A percentile compares a stretch with the other conserved stretches of the same genome.
Evolutionary conservation across 1,140 invertebrate species (phyloP).

Genomic region (Chironomus tepperi): DNA sequence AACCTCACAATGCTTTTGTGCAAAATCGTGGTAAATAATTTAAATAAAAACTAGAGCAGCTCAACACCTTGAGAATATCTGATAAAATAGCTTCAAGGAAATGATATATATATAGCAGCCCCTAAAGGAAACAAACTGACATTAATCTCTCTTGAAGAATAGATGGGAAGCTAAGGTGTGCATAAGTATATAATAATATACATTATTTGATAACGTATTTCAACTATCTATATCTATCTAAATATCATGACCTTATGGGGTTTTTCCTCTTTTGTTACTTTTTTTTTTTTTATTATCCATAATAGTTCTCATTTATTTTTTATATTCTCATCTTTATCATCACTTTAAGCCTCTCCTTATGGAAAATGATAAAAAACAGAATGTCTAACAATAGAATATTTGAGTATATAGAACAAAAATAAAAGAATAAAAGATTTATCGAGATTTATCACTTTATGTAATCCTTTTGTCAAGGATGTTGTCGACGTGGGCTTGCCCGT

Average conservation of each 20-base stretch:
- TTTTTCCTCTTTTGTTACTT: neutral
- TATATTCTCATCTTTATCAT: neutral
- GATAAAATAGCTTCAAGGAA: too few relatives aligned
- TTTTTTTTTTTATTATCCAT: neutral
- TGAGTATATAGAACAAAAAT: too few relatives aligned
- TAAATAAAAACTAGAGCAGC: too few relatives aligned
- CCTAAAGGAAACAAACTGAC: neutral
- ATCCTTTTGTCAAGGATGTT: neutral
- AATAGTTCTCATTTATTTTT: neutral
- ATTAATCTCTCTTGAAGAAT: neutral
- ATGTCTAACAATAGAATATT: neutral
- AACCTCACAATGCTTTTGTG: too few relatives aligned
- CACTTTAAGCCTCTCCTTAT: neutral
- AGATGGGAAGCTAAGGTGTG: neutral
- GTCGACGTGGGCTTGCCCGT: neutral
- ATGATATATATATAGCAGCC: too few relatives aligned
- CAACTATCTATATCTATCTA: neutral
- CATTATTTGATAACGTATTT: too few relatives aligned
- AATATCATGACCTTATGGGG: neutral
- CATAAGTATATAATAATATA: neutral
- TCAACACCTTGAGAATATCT: too few relatives aligned
- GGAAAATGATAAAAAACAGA: neutral
- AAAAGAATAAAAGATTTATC: neutral
- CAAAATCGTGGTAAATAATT: too few relatives aligned
- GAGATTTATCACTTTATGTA: constrained; percentile 1